Evolutionary conservation across 2,888 invertebrate genomes (phyloP), one percentile per base, ranked within the genome.

Genomic region (Megalurothrips usitatus): DNA sequence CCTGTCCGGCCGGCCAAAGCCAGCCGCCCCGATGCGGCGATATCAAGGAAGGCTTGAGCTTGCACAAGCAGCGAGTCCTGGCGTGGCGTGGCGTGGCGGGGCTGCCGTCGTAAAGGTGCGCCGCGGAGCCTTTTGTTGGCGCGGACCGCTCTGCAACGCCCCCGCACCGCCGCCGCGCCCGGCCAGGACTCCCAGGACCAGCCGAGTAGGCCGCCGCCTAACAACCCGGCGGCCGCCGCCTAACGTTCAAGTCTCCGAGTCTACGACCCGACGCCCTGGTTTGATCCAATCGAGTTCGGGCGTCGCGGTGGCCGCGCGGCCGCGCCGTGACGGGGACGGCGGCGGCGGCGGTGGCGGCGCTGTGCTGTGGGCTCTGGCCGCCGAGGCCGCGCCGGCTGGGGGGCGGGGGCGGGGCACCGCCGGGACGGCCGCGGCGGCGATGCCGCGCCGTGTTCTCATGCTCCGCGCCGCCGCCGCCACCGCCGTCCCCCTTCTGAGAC

Each of bases 391-490:
- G 52, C 12, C 8, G 52, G 12, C 52, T 52, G 68, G 68, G 68
- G 23, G 23, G 68, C 26, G 68, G 68, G 68, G 68, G 52, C 14
- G 23, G 1, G 68, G 68, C 10, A 26, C 23, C 6, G 23, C 23
- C 68, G 23, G 68, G 12, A 12, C 8, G 17, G 68, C 68, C 26
- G 68, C 68, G 68, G 68, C 26, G 68, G 68, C 68, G 68, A 75
- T 26, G 68, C 68, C 58, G 19, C 58, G 14, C 58, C 58, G 58
- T 19, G 68, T 75, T 75, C 68, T 75, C 68, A 75, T 75, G 68
- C 68, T 26, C 68, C 34, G 34, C 34, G 34, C 34, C 34, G 34
- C 34, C 6, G 34, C 34, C 12, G 26, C 68, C 68, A 58, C 58
- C 14, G 58, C 58, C 58, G 19, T 14, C 19, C 58, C 10, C 52